These are phyloP conservation scores for Cantharis rufa DNA, from an alignment of 2,888 invertebrate genomes.

Conservation along the genomic window DNA sequence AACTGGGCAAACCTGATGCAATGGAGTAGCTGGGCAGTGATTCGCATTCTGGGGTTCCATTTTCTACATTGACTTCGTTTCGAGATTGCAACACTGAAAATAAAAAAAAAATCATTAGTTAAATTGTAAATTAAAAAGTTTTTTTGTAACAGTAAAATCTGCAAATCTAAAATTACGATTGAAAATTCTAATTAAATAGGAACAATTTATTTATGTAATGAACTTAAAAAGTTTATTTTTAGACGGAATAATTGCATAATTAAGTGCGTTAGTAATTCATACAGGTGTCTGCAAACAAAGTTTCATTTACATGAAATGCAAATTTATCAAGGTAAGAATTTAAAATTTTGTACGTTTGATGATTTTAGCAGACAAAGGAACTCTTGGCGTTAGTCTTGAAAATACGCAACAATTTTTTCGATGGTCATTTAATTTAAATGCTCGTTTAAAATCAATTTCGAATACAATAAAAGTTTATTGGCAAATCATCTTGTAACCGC, in stretches of 20 bases:
- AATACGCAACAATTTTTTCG: neutral
- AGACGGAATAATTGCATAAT: neutral
- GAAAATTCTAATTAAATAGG: neutral
- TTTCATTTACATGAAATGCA: neutral
- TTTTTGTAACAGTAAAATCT: neutral
- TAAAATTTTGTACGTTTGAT: neutral
- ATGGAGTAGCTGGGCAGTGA: constrained; percentile 67
- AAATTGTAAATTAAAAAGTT: neutral
- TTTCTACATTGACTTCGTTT: constrained; percentile 46
- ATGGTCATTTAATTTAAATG: neutral
- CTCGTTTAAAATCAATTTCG: neutral
- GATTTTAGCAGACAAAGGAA: neutral
- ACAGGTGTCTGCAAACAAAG: neutral
- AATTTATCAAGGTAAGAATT: neutral
- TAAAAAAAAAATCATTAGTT: neutral
- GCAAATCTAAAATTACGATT: neutral
- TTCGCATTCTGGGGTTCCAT: constrained; percentile 41
- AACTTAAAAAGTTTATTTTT: neutral
- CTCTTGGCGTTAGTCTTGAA: neutral
- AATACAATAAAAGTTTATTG: neutral
- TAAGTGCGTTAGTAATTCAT: neutral
- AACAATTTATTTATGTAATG: neutral
- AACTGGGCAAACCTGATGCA: constrained; percentile 67
- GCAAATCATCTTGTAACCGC: neutral
- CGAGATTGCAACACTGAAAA: constrained; percentile 54